A percentile compares a stretch with the other conserved stretches of the same genome.
These are phyloP conservation scores for Atractosteus spatula DNA, from an alignment of 2,113 vertebrate species.

Conservation along the genomic window DNA sequence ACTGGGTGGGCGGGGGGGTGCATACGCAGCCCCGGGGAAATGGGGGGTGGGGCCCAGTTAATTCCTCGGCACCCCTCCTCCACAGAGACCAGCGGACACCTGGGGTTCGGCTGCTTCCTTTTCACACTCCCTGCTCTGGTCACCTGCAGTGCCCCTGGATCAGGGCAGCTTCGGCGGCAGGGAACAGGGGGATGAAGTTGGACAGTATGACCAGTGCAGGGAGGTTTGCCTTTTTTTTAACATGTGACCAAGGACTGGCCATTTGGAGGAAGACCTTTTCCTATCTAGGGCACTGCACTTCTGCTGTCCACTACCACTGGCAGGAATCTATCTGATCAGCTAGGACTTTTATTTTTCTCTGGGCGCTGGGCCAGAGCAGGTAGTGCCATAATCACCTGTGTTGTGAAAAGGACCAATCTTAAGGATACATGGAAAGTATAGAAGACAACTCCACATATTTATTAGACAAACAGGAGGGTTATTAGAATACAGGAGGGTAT, in stretches of 20 bases:
- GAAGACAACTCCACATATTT: slow-evolving; percentile 45
- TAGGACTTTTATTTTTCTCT: not conserved
- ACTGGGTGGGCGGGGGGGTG: not conserved
- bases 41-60: not conserved
- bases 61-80: not conserved
- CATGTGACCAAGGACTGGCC: too few species aligned
- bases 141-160: not conserved
- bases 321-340: not conserved
- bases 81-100: slow-evolving; percentile 8
- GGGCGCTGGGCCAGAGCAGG: not conserved
- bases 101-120: not conserved
- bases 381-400: slow-evolving; percentile 3
- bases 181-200: not conserved
- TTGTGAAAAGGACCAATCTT: slow-evolving; percentile 36
- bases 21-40: not conserved
- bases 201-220: too few species aligned
- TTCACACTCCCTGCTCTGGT: not conserved
- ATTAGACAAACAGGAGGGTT: slow-evolving; percentile 44
- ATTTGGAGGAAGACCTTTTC: not conserved
- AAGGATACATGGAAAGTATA: slow-evolving; percentile 30
- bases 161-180: not conserved
- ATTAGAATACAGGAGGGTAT: too few species aligned
- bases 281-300: not conserved
- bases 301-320: not conserved
- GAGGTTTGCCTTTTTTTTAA: too few species aligned